Percentiles rank a stretch among this genome's conserved stretches.
Conservation (phyloP, 92 coral and sea anemone genomes). For the Actinostola sp. region DNA sequence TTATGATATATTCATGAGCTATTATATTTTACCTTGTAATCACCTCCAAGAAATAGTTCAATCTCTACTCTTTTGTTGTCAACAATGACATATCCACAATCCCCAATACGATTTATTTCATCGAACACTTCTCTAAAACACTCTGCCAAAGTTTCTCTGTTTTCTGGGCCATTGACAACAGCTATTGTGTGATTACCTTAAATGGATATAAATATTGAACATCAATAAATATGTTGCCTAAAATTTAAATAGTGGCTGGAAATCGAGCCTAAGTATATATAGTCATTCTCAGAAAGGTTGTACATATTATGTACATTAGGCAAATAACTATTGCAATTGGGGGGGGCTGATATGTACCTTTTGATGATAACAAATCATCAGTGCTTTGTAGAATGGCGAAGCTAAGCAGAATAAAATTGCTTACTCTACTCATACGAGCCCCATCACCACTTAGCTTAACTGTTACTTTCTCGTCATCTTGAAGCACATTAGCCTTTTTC, state of each 20-base stretch:
- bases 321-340: too few relatives aligned
- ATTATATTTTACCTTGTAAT: slow-evolving; percentile 47
- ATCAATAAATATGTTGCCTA: not conserved
- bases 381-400: slow-evolving; percentile 10
- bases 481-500: slow-evolving; percentile 4
- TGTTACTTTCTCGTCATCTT: slow-evolving; percentile 24
- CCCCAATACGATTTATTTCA: slow-evolving; percentile 16
- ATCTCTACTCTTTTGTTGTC: slow-evolving; percentile 23
- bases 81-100: slow-evolving; percentile 23
- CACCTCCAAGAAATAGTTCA: slow-evolving; percentile 49
- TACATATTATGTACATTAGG: too few relatives aligned
- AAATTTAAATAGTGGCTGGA: not conserved
- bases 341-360: too few relatives aligned
- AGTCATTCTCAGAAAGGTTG: not conserved
- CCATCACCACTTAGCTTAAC: slow-evolving; percentile 58
- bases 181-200: slow-evolving; percentile 63
- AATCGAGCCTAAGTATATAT: too few relatives aligned
- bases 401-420: slow-evolving; percentile 42
- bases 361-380: slow-evolving; percentile 45
- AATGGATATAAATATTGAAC: not conserved
- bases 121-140: slow-evolving; percentile 32
- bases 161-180: slow-evolving; percentile 58
- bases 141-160: slow-evolving; percentile 16
- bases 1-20: too few relatives aligned
- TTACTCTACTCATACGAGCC: slow-evolving; percentile 46